Percentiles rank a stretch among this genome's conserved stretches.
These are phyloP conservation scores for Drosophila recens DNA, from an alignment of 2,888 invertebrate genomes.

Conservation along the genomic window DNA sequence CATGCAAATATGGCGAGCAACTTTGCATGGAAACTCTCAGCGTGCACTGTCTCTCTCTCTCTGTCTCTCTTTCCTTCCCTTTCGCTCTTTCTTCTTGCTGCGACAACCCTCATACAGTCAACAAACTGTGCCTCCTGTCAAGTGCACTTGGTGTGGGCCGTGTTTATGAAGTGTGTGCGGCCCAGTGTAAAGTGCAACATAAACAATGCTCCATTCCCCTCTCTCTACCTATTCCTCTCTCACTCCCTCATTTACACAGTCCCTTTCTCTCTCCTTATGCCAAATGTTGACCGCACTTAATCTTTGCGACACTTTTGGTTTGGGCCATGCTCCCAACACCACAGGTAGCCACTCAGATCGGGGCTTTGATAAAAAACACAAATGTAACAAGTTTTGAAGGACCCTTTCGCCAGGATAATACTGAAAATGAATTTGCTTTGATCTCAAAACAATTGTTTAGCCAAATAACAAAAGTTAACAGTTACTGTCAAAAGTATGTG, in stretches of 20 bases:
- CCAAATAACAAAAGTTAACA: conserved; percentile 7
- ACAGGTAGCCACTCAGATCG: conserved; percentile 18
- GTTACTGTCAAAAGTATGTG: conserved; percentile 5
- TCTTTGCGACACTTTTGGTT: conserved; percentile 46
- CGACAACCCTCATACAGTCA: conserved; percentile 12
- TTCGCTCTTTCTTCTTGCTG: neutral
- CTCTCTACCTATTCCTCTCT: neutral
- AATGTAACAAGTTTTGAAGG: conserved; percentile 11
- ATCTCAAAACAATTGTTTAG: conserved; percentile 15
- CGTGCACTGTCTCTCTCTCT: neutral
- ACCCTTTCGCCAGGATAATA: neutral
- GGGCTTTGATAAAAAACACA: conserved; percentile 15
- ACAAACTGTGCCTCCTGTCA: conserved; percentile 51
- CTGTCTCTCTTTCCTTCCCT: neutral
- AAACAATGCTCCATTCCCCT: conserved; percentile 58
- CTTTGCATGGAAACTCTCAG: conserved; percentile 61
- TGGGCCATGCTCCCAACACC: neutral
- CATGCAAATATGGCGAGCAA: conserved; percentile 68
- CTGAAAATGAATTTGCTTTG: conserved; percentile 9
- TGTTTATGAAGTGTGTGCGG: conserved; percentile 64
- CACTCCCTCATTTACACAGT: neutral
- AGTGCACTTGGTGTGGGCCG: conserved; percentile 60
- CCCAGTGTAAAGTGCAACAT: conserved; percentile 70
- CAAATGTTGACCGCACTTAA: conserved; percentile 69
- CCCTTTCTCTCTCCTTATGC: conserved; percentile 35